Percentiles rank a stretch among this genome's conserved stretches.
phyloP scores from a whole-genome alignment of 2,888 invertebrate species.

The Apantesis nais region DNA sequence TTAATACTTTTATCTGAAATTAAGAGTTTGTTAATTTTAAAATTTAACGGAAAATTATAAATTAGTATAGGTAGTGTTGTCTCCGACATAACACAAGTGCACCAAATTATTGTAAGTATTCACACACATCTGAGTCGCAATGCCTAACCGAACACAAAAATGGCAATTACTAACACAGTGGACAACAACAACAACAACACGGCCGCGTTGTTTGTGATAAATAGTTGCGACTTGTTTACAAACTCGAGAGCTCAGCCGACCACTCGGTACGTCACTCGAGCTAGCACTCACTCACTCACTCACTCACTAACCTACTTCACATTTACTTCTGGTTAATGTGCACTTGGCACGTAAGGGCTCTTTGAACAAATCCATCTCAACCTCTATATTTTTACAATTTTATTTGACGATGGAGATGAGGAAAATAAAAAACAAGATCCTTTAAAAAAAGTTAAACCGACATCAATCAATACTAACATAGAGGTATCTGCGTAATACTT shows the following conservation, averaged over 20 bases:
- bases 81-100: not conserved
- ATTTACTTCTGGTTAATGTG: not conserved
- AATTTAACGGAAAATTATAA: not conserved
- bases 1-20: no score
- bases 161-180: not conserved
- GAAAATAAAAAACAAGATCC: no score
- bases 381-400: not conserved
- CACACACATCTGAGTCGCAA: not conserved
- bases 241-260: not conserved
- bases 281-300: not conserved
- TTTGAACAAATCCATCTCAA: not conserved
- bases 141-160: not conserved
- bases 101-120: not conserved
- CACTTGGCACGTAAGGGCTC: not conserved
- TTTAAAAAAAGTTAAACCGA: no score
- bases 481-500: no score
- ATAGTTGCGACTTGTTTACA: constrained; percentile 1
- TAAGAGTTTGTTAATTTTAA: no score
- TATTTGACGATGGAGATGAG: no score
- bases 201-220: not conserved
- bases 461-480: no score
- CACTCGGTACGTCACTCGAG: not conserved
- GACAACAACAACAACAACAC: not conserved
- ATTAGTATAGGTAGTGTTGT: not conserved
- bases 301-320: no score